Evolutionary conservation across 1,140 invertebrate species (phyloP).

Genomic region (Battus philenor): DNA sequence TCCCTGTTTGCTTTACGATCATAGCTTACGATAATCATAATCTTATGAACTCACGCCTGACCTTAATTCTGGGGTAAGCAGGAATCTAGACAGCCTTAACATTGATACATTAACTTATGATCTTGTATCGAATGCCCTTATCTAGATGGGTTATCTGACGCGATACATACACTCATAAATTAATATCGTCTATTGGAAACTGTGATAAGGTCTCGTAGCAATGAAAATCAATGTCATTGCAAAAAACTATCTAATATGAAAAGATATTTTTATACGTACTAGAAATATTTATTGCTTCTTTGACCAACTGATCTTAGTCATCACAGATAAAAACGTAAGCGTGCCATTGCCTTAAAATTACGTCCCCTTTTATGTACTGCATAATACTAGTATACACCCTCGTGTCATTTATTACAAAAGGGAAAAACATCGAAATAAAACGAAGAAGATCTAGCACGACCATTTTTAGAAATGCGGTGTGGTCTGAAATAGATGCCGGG

Average conservation of each 20-base stretch:
- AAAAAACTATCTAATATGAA: too few relatives aligned
- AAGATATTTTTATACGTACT: neutral
- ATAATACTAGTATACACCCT: too few relatives aligned
- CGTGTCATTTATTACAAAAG: too few relatives aligned
- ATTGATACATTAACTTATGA: constrained; percentile 10
- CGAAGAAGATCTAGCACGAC: neutral
- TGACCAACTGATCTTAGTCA: neutral
- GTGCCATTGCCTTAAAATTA: neutral
- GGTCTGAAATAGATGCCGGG: neutral
- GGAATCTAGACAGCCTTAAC: constrained; percentile 12
- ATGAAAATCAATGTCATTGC: too few relatives aligned
- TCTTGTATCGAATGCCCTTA: constrained; percentile 8
- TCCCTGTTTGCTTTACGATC: constrained; percentile 12
- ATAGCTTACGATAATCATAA: constrained; percentile 13
- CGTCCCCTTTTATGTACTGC: too few relatives aligned
- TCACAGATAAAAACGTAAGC: neutral
- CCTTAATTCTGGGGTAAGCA: constrained; percentile 16
- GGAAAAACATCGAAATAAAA: too few relatives aligned
- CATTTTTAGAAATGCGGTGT: too few relatives aligned
- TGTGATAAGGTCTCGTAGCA: too few relatives aligned
- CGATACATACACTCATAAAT: constrained; percentile 7
- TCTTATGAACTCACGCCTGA: constrained; percentile 16
- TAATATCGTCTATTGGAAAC: constrained; percentile 11
- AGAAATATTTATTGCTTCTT: neutral
- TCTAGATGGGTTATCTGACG: constrained; percentile 9